phyloP scores from a whole-genome alignment of 2,113 vertebrate genomes.

The Aix galericulata region DNA sequence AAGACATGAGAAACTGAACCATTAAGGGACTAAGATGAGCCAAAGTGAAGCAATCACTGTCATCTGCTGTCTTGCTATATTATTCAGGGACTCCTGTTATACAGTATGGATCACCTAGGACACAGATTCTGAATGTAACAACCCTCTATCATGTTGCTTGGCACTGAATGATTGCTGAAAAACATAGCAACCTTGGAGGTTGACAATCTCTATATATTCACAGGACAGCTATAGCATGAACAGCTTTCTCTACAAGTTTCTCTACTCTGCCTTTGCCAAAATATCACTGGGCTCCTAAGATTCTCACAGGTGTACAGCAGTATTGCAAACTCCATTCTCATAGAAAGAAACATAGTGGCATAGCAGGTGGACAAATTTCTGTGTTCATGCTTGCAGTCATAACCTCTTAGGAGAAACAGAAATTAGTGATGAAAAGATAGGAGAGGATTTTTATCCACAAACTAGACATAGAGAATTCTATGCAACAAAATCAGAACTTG shows the following conservation, averaged over 20 bases:
- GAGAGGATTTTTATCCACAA: neutral
- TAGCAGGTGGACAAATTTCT: neutral
- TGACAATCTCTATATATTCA: conserved; percentile 54
- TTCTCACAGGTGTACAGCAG: neutral
- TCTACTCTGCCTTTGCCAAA: neutral
- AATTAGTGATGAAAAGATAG: neutral
- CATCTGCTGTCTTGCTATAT: conserved; percentile 45
- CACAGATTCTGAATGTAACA: neutral
- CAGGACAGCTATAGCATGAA: conserved; percentile 25
- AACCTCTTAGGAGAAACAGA: neutral
- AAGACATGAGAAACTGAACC: neutral
- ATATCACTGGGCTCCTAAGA: neutral
- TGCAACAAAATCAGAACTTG: neutral
- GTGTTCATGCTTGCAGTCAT: neutral
- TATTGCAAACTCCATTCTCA: neutral
- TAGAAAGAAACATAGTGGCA: neutral
- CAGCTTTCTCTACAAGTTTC: conserved; percentile 1
- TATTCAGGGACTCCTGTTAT: conserved; percentile 44
- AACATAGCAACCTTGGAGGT: conserved; percentile 53
- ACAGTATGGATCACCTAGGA: conserved; percentile 10
- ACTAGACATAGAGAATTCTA: neutral
- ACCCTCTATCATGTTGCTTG: conserved; percentile 49
- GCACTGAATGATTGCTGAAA: conserved; percentile 56
- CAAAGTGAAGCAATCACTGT: neutral
- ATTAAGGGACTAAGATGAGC: conserved; percentile 3